Evolutionary conservation across 2,888 invertebrate genomes (phyloP).

Genomic region (Cheilosia grossa): DNA sequence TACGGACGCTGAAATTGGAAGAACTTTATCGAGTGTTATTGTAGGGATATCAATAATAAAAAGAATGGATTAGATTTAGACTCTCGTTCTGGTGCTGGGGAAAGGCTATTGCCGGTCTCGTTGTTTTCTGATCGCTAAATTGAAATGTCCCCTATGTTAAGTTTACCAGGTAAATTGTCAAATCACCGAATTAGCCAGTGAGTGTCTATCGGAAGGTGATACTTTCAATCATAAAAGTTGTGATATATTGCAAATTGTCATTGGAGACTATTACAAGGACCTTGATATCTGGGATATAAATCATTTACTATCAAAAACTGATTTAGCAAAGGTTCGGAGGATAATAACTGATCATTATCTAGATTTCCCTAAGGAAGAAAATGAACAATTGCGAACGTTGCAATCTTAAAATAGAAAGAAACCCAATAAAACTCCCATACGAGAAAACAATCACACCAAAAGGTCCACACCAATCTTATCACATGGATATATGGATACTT

Average conservation of each 20-base stretch:
- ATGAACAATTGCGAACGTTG: neutral
- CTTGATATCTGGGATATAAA: conserved; percentile 1
- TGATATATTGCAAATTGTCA: conserved; percentile 10
- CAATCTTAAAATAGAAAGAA: conserved; percentile 23
- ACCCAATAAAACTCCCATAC: conserved; percentile 11
- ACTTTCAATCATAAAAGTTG: neutral
- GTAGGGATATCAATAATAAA: neutral
- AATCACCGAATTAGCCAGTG: neutral
- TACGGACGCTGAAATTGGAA: too few relatives aligned
- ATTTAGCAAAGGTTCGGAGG: conserved; percentile 4
- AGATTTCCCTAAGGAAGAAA: conserved; percentile 4
- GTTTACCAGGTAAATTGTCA: neutral
- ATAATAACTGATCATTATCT: conserved; percentile 1
- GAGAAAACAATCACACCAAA: conserved; percentile 22
- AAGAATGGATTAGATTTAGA: neutral
- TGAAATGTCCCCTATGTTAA: neutral
- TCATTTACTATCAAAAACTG: neutral
- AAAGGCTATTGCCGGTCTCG: neutral
- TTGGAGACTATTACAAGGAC: conserved; percentile 15
- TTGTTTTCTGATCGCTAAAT: neutral
- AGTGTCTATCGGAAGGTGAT: neutral
- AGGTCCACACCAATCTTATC: conserved; percentile 20
- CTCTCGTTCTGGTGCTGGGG: neutral
- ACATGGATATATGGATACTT: conserved; percentile 23
- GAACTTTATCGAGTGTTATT: neutral